Conservation (phyloP, 2,113 vertebrate genomes). For the Burhinus oedicnemus region DNA sequence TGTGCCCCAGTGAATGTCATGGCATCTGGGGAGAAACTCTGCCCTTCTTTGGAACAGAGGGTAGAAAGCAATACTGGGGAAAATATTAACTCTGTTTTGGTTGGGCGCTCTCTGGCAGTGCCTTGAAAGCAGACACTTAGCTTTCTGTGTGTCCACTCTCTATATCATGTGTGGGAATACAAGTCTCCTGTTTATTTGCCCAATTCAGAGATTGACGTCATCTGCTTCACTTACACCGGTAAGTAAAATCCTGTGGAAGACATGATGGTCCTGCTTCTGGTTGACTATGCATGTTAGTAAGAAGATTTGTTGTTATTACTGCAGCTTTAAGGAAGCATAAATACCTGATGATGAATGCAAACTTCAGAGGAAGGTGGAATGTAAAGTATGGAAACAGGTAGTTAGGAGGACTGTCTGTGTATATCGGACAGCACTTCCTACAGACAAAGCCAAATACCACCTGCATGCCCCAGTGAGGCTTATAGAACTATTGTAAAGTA, state of each 20-base stretch:
- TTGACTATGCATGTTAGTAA: neutral
- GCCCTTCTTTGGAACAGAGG: neutral
- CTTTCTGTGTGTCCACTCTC: neutral
- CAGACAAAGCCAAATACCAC: neutral
- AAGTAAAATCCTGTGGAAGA: neutral
- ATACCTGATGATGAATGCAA: neutral
- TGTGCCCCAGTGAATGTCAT: neutral
- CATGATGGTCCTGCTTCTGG: neutral
- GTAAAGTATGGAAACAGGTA: neutral
- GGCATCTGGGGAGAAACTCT: neutral
- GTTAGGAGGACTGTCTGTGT: neutral
- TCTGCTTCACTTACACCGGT: neutral
- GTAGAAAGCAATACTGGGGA: neutral
- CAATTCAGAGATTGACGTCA: neutral
- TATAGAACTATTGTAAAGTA: neutral
- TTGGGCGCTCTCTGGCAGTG: neutral
- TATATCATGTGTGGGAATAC: neutral
- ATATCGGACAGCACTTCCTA: neutral
- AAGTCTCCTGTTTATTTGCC: too few relatives aligned
- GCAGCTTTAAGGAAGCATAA: neutral
- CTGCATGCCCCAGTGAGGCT: neutral
- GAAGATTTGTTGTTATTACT: neutral
- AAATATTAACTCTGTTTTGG: neutral
- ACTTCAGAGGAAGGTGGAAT: neutral
- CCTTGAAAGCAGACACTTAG: neutral